A percentile compares a stretch with the other conserved stretches of the same genome.
Evolutionary conservation across 35 echinoderm and acorn worm species (phyloP).

Genomic region (Diadema setosum): DNA sequence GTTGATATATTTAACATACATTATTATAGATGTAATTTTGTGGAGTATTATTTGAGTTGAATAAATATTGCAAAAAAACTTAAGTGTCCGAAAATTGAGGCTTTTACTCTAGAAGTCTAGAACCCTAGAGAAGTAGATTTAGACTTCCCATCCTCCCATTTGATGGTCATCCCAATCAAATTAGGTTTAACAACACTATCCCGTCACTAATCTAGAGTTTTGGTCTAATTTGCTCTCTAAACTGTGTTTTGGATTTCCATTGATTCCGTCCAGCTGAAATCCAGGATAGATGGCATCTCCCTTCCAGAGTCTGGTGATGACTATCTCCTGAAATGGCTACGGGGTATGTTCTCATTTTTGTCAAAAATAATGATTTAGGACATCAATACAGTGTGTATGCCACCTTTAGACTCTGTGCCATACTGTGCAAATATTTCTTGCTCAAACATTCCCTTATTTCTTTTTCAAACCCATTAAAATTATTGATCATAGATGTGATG

Average conservation of each 20-base stretch:
- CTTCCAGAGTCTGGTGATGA: not conserved
- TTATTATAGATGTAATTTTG: too few species aligned
- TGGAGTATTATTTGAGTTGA: too few species aligned
- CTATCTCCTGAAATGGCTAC: not conserved
- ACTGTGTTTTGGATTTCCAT: not conserved
- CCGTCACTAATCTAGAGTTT: not conserved
- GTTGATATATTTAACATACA: too few species aligned
- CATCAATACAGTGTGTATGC: too few species aligned
- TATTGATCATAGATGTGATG: not conserved
- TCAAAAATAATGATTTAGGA: not conserved
- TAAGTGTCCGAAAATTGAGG: too few species aligned
- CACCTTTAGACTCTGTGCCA: not conserved
- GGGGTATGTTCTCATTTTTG: not conserved
- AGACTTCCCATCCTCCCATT: not conserved
- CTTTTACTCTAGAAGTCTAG: not conserved
- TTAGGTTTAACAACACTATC: not conserved
- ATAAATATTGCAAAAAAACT: too few species aligned
- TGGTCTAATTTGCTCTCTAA: not conserved
- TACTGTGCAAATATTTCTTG: not conserved
- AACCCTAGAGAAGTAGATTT: not conserved
- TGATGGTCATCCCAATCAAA: not conserved
- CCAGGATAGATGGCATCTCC: not conserved
- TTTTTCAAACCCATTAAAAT: not conserved
- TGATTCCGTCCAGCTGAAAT: not conserved
- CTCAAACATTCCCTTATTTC: too few species aligned